These are phyloP conservation scores for Megalonaias nervosa DNA, from an alignment of 1,140 invertebrate species.

Conservation along the genomic window DNA sequence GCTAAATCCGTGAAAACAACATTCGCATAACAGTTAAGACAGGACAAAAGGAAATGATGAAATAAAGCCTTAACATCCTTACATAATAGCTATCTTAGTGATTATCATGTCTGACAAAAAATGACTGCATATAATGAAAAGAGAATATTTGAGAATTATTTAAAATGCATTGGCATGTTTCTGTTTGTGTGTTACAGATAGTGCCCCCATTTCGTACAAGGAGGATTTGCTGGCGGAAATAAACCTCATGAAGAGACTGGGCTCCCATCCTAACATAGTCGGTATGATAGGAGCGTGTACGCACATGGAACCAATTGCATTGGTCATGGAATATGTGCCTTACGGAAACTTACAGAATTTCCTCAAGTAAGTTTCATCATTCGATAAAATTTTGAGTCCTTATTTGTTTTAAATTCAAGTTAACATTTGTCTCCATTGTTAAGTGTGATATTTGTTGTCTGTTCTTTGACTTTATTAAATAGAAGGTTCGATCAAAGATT, in stretches of 20 bases:
- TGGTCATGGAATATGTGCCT: slow-evolving; percentile 94
- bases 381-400: neutral
- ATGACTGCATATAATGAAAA: too few species aligned
- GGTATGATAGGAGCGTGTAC: slow-evolving; percentile 88
- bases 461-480: too few species aligned
- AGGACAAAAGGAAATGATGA: too few species aligned
- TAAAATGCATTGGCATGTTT: neutral
- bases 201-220: slow-evolving; percentile 74
- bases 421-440: neutral
- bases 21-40: too few species aligned
- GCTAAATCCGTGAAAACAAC: too few species aligned
- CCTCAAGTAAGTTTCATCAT: slow-evolving; percentile 72
- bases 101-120: too few species aligned
- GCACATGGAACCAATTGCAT: slow-evolving; percentile 87
- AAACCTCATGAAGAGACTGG: slow-evolving; percentile 88
- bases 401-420: neutral
- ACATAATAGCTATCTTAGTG: too few species aligned
- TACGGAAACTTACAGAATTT: slow-evolving; percentile 94
- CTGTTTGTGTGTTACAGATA: slow-evolving; percentile 48
- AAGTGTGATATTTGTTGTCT: too few species aligned
- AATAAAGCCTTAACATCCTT: too few species aligned
- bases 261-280: slow-evolving; percentile 89
- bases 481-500: too few species aligned
- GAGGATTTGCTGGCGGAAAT: slow-evolving; percentile 85
- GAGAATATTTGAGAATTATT: too few species aligned